A percentile compares a stretch with the other conserved stretches of the same genome.
Conservation (phyloP, 1,140 invertebrate genomes). For the Berghia stephanieae region DNA sequence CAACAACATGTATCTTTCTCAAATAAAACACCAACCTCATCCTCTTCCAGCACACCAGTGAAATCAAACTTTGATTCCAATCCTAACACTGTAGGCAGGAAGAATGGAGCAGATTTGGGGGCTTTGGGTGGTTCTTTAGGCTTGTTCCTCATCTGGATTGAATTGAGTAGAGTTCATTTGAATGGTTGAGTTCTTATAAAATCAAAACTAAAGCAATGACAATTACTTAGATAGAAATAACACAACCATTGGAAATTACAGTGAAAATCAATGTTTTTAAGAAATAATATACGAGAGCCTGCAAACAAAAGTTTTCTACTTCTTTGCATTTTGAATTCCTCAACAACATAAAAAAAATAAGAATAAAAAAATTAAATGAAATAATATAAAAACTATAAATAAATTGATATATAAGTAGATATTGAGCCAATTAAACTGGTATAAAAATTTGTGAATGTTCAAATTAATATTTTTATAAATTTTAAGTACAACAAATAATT, state of each 20-base stretch:
- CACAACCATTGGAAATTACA: not conserved
- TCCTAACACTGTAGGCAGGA: conserved; percentile 88
- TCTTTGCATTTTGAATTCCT: not conserved
- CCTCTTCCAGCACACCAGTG: conserved; percentile 58
- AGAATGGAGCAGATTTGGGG: conserved; percentile 91
- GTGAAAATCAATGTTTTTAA: not conserved
- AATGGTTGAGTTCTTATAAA: not conserved
- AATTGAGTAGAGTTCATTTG: not conserved
- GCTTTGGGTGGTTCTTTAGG: conserved; percentile 84
- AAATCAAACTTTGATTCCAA: conserved; percentile 85
- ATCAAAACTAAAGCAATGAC: not conserved
- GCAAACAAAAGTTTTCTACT: not conserved
- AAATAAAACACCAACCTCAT: not conserved
- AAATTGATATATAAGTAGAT: too few species aligned
- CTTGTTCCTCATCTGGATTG: conserved; percentile 79
- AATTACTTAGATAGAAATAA: not conserved
- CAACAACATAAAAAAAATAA: not conserved
- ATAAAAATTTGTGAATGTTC: too few species aligned
- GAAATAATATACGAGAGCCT: not conserved
- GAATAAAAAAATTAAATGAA: not conserved
- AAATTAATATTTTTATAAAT: not conserved
- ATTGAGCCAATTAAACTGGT: too few species aligned
- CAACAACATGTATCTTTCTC: not conserved
- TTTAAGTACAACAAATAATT: not conserved
- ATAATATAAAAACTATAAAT: not conserved